Evolutionary conservation across 1,140 invertebrate species (phyloP).

Genomic region (Drosophila burlai): DNA sequence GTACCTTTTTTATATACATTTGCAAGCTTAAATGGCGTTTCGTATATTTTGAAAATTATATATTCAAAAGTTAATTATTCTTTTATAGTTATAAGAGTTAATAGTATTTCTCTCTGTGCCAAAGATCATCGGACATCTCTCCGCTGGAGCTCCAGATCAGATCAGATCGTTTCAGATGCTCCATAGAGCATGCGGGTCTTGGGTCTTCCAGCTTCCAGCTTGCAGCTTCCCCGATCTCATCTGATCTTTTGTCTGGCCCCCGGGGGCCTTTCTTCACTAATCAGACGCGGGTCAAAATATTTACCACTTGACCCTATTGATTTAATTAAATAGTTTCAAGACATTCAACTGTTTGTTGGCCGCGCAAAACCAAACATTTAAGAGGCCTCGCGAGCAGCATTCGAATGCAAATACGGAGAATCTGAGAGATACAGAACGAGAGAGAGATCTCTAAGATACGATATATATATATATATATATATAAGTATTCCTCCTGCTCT

Average conservation of each 20-base stretch:
- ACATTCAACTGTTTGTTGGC: constrained; percentile 79
- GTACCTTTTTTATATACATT: too few species aligned
- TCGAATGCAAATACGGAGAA: constrained; percentile 13
- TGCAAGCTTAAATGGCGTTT: accelerated
- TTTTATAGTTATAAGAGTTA: neutral
- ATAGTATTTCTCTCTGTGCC: neutral
- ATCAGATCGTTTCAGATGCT: constrained; percentile 17
- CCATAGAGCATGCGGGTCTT: constrained; percentile 41
- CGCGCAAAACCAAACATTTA: constrained; percentile 59
- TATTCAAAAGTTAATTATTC: too few species aligned
- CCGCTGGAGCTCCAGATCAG: constrained; percentile 11
- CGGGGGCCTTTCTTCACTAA: constrained; percentile 66
- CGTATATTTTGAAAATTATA: neutral
- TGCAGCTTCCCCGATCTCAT: constrained; percentile 19
- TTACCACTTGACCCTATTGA: constrained; percentile 85
- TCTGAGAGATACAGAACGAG: neutral
- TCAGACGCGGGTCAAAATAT: constrained; percentile 85
- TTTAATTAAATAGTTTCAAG: constrained; percentile 85
- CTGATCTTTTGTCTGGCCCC: constrained; percentile 52
- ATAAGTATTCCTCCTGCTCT: neutral
- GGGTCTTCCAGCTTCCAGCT: constrained; percentile 1
- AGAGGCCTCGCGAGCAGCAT: neutral
- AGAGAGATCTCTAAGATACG: constrained; percentile 17
- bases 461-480: neutral
- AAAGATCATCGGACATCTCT: constrained; percentile 11